These are phyloP conservation scores for Boleophthalmus pectinirostris DNA, from an alignment of 2,113 vertebrate genomes.

Conservation along the genomic window DNA sequence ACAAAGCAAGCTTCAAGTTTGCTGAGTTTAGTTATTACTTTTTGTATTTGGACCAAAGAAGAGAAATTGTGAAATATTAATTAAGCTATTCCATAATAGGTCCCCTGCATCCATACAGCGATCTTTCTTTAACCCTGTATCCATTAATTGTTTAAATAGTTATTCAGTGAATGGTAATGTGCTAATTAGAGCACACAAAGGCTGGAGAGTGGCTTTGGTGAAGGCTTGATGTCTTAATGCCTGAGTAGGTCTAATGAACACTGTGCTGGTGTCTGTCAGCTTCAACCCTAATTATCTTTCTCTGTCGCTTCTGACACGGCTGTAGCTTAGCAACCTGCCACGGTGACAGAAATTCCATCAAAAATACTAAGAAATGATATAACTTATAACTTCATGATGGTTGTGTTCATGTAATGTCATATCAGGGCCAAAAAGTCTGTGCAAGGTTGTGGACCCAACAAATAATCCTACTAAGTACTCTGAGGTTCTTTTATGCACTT, in stretches of 20 bases:
- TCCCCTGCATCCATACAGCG: neutral
- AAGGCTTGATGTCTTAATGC: constrained; percentile 62
- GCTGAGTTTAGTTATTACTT: neutral
- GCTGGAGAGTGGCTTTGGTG: constrained; percentile 24
- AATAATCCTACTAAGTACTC: too few species aligned
- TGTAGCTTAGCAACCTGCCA: constrained; percentile 66
- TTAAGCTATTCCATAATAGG: neutral
- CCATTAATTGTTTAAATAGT: constrained; percentile 42
- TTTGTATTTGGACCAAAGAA: neutral
- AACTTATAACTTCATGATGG: too few species aligned
- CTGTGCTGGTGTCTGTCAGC: constrained; percentile 63
- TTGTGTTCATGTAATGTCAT: neutral
- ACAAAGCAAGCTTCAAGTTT: neutral
- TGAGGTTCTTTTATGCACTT: too few species aligned
- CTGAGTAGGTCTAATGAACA: constrained; percentile 64
- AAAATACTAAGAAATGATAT: constrained; percentile 34
- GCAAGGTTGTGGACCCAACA: too few species aligned
- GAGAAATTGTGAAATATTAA: neutral
- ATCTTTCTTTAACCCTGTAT: constrained; percentile 12
- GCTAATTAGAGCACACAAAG: constrained; percentile 49
- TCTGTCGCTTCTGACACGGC: constrained; percentile 65
- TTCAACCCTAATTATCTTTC: constrained; percentile 61
- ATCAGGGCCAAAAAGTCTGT: neutral
- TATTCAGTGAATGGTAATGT: constrained; percentile 27
- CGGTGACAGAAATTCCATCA: constrained; percentile 44